These are phyloP conservation scores for Tetanocera ferruginea DNA, from an alignment of 2,888 invertebrate species.

Conservation along the genomic window DNA sequence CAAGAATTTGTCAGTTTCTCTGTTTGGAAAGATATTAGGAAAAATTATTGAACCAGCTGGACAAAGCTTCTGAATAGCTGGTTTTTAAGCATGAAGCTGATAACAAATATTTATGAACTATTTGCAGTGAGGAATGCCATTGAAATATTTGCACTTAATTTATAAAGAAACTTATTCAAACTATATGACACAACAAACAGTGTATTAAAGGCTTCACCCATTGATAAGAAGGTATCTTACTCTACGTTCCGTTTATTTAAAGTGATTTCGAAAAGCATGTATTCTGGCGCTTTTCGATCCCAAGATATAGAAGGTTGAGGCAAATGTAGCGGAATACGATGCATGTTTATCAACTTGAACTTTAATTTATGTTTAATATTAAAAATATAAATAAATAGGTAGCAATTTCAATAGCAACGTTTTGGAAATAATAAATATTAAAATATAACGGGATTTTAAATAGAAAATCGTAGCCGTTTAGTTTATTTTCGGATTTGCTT, in stretches of 20 bases:
- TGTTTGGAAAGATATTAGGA: slow-evolving; percentile 24
- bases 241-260: slow-evolving; percentile 43
- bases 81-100: too few species aligned
- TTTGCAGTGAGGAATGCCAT: too few species aligned
- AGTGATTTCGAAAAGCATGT: slow-evolving; percentile 43
- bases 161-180: too few species aligned
- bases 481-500: background rate
- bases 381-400: background rate
- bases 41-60: too few species aligned
- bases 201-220: background rate
- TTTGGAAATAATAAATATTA: background rate
- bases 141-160: too few species aligned
- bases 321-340: slow-evolving; percentile 45
- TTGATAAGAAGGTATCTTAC: slow-evolving; percentile 32
- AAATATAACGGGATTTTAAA: slow-evolving; percentile 7
- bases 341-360: slow-evolving; percentile 36
- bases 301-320: slow-evolving; percentile 39
- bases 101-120: too few species aligned
- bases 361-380: background rate
- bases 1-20: slow-evolving; percentile 45
- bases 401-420: background rate
- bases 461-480: background rate
- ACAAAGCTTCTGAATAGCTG: too few species aligned
- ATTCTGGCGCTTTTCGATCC: slow-evolving; percentile 41
- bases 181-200: too few species aligned